These are phyloP conservation scores for Campopleginae sp. DNA, from an alignment of 2,888 invertebrate genomes.

Conservation along the genomic window DNA sequence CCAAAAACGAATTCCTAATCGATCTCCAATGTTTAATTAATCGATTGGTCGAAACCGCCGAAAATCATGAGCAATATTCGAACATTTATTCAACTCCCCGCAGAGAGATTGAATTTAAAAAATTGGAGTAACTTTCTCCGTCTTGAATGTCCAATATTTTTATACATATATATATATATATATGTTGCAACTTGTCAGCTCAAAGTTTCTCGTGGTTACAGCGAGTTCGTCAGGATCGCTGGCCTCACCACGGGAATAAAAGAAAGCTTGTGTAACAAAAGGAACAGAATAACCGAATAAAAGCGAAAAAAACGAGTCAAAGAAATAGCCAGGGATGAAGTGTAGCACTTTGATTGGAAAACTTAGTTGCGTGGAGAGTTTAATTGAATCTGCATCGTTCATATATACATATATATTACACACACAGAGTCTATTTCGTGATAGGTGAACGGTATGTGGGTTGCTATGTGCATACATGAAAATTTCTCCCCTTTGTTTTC, in stretches of 20 bases:
- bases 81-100: not conserved
- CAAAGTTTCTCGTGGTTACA: constrained; percentile 33
- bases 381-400: constrained; percentile 80
- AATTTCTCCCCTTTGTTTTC: not conserved
- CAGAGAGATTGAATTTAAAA: not conserved
- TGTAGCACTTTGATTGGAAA: constrained; percentile 79
- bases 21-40: not conserved
- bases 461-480: not conserved
- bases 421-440: not conserved
- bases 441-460: not conserved
- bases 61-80: not conserved
- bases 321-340: constrained; percentile 13
- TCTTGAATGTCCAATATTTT: constrained; percentile 10
- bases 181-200: constrained; percentile 16
- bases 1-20: not conserved
- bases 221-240: constrained; percentile 38
- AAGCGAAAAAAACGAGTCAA: constrained; percentile 48
- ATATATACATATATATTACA: constrained; percentile 7
- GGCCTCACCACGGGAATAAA: constrained; percentile 35
- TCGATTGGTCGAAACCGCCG: not conserved
- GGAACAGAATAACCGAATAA: constrained; percentile 24
- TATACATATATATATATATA: constrained; percentile 23
- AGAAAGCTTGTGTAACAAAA: constrained; percentile 30
- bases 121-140: not conserved
- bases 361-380: constrained; percentile 77